phyloP scores from a whole-genome alignment of 2,113 vertebrate species.

The Stegastes partitus region DNA sequence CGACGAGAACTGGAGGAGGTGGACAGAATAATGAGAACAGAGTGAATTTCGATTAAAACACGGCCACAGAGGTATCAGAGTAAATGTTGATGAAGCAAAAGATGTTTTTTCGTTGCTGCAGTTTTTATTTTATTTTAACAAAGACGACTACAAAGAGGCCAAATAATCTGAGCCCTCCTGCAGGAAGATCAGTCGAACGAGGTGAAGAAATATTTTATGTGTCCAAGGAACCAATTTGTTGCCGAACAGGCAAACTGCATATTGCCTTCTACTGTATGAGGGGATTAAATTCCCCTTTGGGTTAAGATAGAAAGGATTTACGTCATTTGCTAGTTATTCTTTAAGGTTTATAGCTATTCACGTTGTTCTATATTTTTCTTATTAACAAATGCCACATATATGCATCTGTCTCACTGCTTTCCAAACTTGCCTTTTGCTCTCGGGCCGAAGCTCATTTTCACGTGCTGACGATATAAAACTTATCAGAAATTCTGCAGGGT shows the following conservation, averaged over 20 bases:
- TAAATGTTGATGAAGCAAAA: not conserved
- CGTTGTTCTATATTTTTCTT: too few relatives aligned
- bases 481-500: too few relatives aligned
- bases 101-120: not conserved
- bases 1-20: not conserved
- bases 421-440: too few relatives aligned
- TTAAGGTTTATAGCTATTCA: too few relatives aligned
- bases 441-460: too few relatives aligned
- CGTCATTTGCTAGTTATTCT: too few relatives aligned
- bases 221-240: not conserved
- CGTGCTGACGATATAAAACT: too few relatives aligned
- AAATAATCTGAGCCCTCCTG: not conserved
- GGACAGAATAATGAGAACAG: not conserved
- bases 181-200: not conserved
- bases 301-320: too few relatives aligned
- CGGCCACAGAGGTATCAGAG: not conserved
- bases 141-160: not conserved
- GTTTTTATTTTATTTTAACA: not conserved
- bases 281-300: not conserved
- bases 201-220: not conserved
- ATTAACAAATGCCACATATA: too few relatives aligned
- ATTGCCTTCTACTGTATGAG: not conserved
- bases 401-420: too few relatives aligned
- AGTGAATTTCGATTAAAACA: not conserved
- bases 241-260: not conserved